Base-by-base conservation (phyloP, 1,140 invertebrate genomes). In the Leptopilina boulardi region DNA sequence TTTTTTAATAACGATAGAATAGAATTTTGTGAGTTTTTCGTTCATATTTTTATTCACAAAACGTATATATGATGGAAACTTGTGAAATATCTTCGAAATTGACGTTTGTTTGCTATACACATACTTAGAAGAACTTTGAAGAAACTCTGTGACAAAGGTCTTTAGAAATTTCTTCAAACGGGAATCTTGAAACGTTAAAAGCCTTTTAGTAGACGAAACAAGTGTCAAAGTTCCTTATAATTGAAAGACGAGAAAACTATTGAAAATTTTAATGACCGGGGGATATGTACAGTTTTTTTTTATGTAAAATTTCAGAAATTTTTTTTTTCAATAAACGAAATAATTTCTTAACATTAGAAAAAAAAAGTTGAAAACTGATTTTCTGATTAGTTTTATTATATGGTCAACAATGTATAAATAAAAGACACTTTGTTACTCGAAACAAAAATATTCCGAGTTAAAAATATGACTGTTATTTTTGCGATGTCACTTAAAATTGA, bases 111-210 rank as follows among this genome's bases (percentile, higher is more conserved):
- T 15, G 3, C 1, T 34, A 19, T 23, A 59, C 8, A 26, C 15
- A 13, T 30, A 66, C 23, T 30, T 30, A 66, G 34, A 30, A 66
- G n/a, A n/a, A 30, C 11, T 66, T 66, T 15, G 23, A 11, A n/a
- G 59, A 66, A 66, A 66, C 59, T 66, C 23, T 30, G 59, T 30
- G 59, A 66, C 59, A 66, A 66, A 66, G 59, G 10, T n/a, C 23
- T 66, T 66, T 66, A 34, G 26, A 66, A n/a, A 66, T 30, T 30
- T 66, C 59, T 30, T 66, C 59, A 66, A 66, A n/a, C 59, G 59
- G 30, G 13, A 30, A 34, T 2, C 23, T 30, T 66, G 59, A 2
- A 34, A 30, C 23, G 26, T 30, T 66, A n/a, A 30, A 66, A 66
- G 59, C n/a, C 59, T 66, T 30, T 30, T 66, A 30, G 9, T 0